Percentiles rank a stretch among this genome's conserved stretches.
phyloP scores from a whole-genome alignment of 2,113 vertebrate species.

The Artemisiospiza belli region DNA sequence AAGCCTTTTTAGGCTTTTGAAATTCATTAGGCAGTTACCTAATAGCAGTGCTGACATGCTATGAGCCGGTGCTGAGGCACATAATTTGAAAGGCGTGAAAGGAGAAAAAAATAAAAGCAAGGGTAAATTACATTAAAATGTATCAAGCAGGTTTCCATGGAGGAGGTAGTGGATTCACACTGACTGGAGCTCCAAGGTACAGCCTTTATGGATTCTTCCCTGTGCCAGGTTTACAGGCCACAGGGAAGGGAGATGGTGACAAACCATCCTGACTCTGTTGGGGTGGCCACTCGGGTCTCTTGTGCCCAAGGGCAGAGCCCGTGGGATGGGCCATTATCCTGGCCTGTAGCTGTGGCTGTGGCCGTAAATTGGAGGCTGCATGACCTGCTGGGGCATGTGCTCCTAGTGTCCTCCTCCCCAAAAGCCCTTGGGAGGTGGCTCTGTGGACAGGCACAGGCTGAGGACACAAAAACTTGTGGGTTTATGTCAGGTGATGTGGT shows the following conservation, averaged over 20 bases:
- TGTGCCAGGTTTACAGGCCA: neutral
- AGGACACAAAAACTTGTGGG: neutral
- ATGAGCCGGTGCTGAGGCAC: neutral
- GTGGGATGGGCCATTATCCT: neutral
- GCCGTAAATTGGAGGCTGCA: neutral
- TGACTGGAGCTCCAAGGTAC: neutral
- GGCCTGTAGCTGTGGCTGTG: neutral
- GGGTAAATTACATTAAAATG: neutral
- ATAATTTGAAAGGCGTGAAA: neutral
- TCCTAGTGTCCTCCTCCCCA: neutral
- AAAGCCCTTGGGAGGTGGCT: neutral
- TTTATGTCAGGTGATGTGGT: fast-evolving
- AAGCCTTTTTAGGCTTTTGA: neutral
- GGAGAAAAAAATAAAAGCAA: neutral
- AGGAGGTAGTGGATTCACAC: neutral
- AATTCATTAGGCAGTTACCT: neutral
- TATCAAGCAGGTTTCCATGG: neutral
- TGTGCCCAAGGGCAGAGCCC: neutral
- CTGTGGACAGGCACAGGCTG: fast-evolving
- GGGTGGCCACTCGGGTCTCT: neutral
- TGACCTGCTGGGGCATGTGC: neutral
- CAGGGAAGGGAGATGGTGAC: neutral
- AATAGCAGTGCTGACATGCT: neutral
- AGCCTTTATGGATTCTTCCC: neutral
- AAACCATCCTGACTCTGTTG: neutral